Base-by-base conservation (phyloP, 2,888 invertebrate species). In the Andricus quercusramuli region DNA sequence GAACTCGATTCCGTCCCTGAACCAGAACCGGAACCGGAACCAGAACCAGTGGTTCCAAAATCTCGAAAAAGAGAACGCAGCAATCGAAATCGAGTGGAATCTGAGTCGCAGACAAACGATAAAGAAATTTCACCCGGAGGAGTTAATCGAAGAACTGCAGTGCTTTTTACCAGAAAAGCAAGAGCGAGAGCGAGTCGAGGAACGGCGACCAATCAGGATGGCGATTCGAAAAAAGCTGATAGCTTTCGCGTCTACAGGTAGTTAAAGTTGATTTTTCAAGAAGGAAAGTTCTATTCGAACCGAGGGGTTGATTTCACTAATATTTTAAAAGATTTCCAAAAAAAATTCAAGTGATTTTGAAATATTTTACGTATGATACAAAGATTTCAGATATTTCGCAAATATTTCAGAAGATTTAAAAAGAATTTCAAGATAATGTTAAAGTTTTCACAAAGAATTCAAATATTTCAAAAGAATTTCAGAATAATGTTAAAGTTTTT, bases 151-250 rank as follows among this genome's bases (percentile, higher is more conserved):
- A 91, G 97, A 88, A 97, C 96, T 32, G 96, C 97, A n/a, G 96
- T 97, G 41, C 92, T 97, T 47, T 96, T 97, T 87, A 96, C 96
- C 15, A 94, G 96, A 74, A 97, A 97, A 92, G 95, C 95, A 2
- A 95, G 95, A 89, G 93, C 93, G 0, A 91, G 93, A 2, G 95
- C 95, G 1, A 93, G 93, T 82, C 88, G 93, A 65, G 93, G 94
- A 88, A 87, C 86, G 15, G 67, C 82, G 2, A 44, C 81, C 11
- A 87, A 79, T 83, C 88, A 82, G 62, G 91, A 87, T 78, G 89
- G 77, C 77, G 90, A 87, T 22, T 85, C 87, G 51, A 92, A 92
- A 67, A 93, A 93, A 79, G 90, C 91, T 37, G 92, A 93, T 77
- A 92, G 92, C 79, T 93, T 93, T 82, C 86, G 91, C 83, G 89